phyloP scores from a whole-genome alignment of 2,113 vertebrate genomes.

The Lamprologus tigripictilis region DNA sequence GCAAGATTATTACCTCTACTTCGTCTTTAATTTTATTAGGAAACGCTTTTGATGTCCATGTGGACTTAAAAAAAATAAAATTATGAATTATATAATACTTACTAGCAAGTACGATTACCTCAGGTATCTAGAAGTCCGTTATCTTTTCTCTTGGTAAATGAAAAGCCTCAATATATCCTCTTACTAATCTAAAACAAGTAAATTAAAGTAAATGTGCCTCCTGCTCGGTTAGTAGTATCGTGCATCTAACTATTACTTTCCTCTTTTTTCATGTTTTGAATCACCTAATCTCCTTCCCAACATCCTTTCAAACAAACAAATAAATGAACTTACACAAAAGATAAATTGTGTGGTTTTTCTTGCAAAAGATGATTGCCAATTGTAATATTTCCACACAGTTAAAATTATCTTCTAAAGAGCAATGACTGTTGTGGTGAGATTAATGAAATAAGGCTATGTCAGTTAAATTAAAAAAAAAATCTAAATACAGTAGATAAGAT shows the following conservation, averaged over 20 bases:
- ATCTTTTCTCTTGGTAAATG: not conserved
- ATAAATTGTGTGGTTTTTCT: rapidly evolving
- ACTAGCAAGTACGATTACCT: not conserved
- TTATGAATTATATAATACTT: not conserved
- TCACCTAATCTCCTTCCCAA: not conserved
- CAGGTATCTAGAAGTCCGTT: not conserved
- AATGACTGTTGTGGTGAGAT: not conserved
- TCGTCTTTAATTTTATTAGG: not conserved
- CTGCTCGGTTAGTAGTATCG: not conserved
- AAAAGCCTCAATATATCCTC: not conserved
- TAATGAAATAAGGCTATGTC: not conserved
- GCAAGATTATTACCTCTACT: not conserved
- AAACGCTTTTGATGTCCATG: not conserved
- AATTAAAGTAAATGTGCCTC: not conserved
- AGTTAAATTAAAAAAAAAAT: not conserved
- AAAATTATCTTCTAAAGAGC: not conserved
- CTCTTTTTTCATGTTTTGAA: not conserved
- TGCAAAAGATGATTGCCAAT: not conserved
- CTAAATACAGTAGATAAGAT: not conserved
- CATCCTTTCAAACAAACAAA: not conserved
- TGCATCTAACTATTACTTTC: not conserved
- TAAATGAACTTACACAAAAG: not conserved
- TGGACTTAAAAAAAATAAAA: not conserved
- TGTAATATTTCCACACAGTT: not conserved
- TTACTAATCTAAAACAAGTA: not conserved